Evolutionary conservation across 1,140 invertebrate genomes (phyloP).

Genomic region (Drosophila pseudoananassae): DNA sequence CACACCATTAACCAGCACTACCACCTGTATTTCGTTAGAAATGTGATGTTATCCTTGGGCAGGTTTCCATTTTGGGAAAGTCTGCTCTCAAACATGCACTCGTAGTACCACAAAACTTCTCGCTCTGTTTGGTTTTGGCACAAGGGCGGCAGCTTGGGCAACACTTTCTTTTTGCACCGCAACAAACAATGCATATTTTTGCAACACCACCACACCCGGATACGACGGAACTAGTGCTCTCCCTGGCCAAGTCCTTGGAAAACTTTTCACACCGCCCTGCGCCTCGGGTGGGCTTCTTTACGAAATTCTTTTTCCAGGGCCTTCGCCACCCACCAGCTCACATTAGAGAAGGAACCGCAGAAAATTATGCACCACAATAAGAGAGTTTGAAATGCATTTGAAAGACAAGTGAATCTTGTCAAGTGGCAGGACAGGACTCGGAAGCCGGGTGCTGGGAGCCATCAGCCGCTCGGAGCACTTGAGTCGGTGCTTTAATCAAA

Average conservation of each 20-base stretch:
- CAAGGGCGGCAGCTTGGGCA: conserved; percentile 49
- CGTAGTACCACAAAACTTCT: conserved; percentile 45
- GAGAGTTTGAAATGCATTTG: conserved; percentile 73
- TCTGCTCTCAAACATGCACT: conserved; percentile 9
- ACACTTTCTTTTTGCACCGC: conserved; percentile 66
- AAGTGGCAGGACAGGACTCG: conserved; percentile 55
- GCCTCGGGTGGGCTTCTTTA: conserved; percentile 1
- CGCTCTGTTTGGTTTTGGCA: conserved; percentile 39
- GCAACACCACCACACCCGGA: conserved; percentile 40
- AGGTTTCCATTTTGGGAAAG: neutral
- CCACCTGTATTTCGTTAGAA: neutral
- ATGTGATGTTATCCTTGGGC: neutral
- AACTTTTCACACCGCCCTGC: conserved; percentile 48
- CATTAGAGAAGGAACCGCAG: conserved; percentile 67
- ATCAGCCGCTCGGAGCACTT: conserved; percentile 57
- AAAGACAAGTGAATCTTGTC: conserved; percentile 80
- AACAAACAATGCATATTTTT: conserved; percentile 61
- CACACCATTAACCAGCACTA: neutral
- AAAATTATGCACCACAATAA: conserved; percentile 78
- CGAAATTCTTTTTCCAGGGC: conserved; percentile 31
- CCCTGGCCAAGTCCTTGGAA: conserved; percentile 51
- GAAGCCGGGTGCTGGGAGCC: conserved; percentile 4
- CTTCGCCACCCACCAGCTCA: conserved; percentile 44
- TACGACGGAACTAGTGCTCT: conserved; percentile 26
- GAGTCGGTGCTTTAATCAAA: conserved; percentile 82